Evolutionary conservation across 2,888 invertebrate species (phyloP).

Genomic region (Tipula lateralis): DNA sequence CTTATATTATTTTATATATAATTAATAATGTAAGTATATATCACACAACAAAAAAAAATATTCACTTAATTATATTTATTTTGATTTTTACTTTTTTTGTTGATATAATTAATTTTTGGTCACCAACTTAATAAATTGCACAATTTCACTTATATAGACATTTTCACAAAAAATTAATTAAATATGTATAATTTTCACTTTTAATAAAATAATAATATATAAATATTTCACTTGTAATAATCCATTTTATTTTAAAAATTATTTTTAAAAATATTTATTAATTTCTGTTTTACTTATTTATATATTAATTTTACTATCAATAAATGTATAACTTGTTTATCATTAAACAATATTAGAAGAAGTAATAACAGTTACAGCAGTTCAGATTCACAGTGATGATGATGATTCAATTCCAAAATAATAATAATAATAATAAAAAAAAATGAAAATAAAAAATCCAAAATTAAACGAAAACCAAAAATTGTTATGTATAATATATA

Average conservation of each 20-base stretch:
- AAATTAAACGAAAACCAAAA: background rate
- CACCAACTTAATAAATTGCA: constrained; percentile 9
- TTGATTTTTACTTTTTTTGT: background rate
- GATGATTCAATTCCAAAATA: background rate
- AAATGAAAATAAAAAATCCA: background rate
- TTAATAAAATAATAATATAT: background rate
- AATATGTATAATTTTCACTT: background rate
- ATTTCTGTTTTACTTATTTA: too few species aligned
- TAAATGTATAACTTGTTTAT: background rate
- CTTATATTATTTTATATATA: background rate
- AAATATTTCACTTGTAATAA: background rate
- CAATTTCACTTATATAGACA: constrained; percentile 15
- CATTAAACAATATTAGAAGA: constrained; percentile 24
- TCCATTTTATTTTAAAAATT: background rate
- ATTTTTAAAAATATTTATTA: background rate
- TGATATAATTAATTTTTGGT: background rate
- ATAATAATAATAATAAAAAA: background rate
- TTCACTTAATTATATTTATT: background rate
- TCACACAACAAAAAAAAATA: background rate
- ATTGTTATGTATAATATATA: background rate
- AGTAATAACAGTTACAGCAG: constrained; percentile 19
- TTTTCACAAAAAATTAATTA: background rate
- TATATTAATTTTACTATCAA: background rate
- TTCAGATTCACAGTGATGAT: constrained; percentile 2
- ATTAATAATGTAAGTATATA: background rate